These are phyloP conservation scores for Lonchura striata DNA, from an alignment of 2,113 vertebrate species.

Conservation along the genomic window DNA sequence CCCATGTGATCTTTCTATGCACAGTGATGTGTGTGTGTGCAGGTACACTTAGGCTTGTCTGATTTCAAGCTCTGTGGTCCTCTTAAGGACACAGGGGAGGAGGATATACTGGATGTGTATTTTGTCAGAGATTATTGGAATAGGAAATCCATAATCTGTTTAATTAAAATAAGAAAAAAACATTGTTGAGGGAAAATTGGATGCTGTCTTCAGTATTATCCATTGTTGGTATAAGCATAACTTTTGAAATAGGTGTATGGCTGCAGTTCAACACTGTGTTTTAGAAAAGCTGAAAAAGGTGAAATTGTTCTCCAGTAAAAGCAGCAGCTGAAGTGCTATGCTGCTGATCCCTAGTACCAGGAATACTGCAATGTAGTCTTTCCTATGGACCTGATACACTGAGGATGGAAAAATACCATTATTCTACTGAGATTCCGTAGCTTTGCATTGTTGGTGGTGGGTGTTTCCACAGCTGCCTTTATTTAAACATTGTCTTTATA, in stretches of 20 bases:
- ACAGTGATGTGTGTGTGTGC: background rate
- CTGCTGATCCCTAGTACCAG: background rate
- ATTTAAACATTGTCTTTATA: background rate
- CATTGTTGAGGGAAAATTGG: background rate
- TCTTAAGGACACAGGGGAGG: background rate
- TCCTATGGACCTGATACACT: background rate
- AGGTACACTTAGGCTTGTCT: background rate
- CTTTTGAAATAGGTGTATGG: background rate
- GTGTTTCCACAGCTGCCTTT: background rate
- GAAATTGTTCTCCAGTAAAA: background rate
- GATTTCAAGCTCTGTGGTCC: background rate
- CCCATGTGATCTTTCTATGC: fast-evolving
- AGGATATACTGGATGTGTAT: background rate
- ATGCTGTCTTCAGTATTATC: background rate
- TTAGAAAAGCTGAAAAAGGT: background rate
- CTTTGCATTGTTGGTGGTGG: background rate
- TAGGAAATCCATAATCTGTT: background rate
- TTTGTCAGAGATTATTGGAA: background rate
- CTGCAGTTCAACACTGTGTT: background rate
- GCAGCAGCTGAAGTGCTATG: background rate
- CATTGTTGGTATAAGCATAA: background rate
- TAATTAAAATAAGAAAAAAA: background rate
- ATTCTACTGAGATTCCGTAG: background rate
- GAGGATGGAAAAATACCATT: background rate
- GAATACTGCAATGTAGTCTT: background rate